phyloP scores from a whole-genome alignment of 37 sponge, comb jelly and placozoan genomes.

The Geodia barretti region DNA sequence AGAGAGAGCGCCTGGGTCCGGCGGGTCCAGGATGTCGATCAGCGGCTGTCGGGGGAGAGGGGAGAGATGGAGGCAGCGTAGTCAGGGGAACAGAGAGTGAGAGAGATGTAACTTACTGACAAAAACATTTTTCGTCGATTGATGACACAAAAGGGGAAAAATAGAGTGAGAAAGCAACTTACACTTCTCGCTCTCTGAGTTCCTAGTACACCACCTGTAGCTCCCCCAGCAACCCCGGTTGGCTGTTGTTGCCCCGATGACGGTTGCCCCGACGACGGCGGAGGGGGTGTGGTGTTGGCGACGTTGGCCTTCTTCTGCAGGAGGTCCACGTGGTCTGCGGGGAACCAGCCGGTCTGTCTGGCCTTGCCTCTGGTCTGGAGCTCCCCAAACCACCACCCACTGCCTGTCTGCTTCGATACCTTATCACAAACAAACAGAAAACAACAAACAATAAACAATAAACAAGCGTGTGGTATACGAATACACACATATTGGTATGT shows the following conservation, averaged over 20 bases:
- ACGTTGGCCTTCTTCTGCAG: no score
- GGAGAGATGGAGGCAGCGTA: background rate
- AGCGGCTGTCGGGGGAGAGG: slow-evolving; percentile 17
- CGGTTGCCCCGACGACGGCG: background rate
- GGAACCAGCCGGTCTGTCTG: slow-evolving; percentile 76
- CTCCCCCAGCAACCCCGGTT: background rate
- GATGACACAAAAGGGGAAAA: no score
- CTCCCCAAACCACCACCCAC: slow-evolving; percentile 91
- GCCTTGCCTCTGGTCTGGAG: slow-evolving; percentile 79
- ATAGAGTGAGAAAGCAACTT: slow-evolving; percentile 4
- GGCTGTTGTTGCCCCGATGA: background rate
- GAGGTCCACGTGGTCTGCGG: slow-evolving; percentile 64
- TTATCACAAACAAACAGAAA: no score
- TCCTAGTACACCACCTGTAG: no score
- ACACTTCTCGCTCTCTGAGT: slow-evolving; percentile 20
- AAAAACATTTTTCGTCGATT: no score
- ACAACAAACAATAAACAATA: no score
- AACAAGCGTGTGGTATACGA: no score
- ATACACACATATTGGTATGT: no score
- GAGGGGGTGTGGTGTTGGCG: no score
- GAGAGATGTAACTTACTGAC: no score
- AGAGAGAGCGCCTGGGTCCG: slow-evolving; percentile 1
- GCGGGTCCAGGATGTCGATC: slow-evolving; percentile 32
- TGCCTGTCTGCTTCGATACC: slow-evolving; percentile 51
- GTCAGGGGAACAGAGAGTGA: slow-evolving; percentile 9